These are phyloP conservation scores for Cheirogaleus major DNA, from an alignment of 2,797 vertebrate species.

Conservation along the genomic window DNA sequence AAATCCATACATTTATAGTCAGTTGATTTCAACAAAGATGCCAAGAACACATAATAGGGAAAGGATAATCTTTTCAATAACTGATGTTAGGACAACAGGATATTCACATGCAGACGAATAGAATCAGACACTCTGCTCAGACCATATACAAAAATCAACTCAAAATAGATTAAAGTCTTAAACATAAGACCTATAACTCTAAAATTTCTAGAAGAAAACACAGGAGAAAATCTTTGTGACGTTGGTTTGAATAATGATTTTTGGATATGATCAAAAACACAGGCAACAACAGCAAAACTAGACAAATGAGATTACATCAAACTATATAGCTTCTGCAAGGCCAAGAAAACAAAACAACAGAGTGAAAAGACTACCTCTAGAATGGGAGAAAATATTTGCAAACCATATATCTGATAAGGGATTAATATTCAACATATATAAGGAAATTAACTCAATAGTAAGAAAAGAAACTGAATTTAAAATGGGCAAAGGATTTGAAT, in stretches of 20 bases:
- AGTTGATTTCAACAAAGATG: neutral
- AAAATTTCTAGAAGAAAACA: neutral
- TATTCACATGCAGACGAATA: neutral
- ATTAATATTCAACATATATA: neutral
- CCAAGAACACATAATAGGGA: neutral
- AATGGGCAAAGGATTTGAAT: neutral
- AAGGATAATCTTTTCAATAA: neutral
- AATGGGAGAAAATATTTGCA: neutral
- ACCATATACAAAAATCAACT: neutral
- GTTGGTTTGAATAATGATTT: neutral
- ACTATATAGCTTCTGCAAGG: neutral
- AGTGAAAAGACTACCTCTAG: too few relatives aligned
- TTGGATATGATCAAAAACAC: neutral
- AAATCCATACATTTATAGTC: neutral
- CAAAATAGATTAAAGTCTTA: neutral
- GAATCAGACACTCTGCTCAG: neutral
- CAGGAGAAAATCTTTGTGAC: neutral
- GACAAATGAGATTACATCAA: neutral
- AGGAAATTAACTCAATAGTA: neutral
- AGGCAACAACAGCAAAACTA: neutral
- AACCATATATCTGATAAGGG: neutral
- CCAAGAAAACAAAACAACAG: neutral
- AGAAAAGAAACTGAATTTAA: neutral
- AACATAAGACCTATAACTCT: neutral
- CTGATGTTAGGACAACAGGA: neutral